Evolutionary conservation across 1,140 invertebrate species (phyloP).

Genomic region (Pantala flavescens): DNA sequence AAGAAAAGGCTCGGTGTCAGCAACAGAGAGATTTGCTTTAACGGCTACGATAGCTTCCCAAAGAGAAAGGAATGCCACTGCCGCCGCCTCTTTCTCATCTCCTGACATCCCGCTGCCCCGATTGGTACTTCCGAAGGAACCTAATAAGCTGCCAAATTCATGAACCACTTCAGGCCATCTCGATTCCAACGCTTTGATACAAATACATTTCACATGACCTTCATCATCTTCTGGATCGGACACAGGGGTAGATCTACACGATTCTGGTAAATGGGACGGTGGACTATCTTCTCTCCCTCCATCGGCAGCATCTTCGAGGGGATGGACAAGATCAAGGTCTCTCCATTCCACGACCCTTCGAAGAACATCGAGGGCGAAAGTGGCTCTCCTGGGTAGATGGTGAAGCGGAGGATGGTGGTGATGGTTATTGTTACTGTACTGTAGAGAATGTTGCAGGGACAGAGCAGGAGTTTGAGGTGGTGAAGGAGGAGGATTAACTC

Average conservation of each 20-base stretch:
- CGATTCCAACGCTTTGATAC: conserved; percentile 69
- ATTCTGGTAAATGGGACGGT: conserved; percentile 22
- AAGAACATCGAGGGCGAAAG: conserved; percentile 72
- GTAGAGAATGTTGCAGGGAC: conserved; percentile 43
- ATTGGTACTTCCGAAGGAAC: conserved; percentile 38
- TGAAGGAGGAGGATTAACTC: conserved; percentile 11
- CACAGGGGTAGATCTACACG: conserved; percentile 55
- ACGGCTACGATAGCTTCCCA: conserved; percentile 88
- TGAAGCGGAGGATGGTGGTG: conserved; percentile 4
- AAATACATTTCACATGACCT: conserved; percentile 64
- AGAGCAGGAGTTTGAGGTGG: conserved; percentile 25
- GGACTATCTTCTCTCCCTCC: conserved; percentile 24
- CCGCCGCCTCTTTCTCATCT: conserved; percentile 47
- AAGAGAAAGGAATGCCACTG: conserved; percentile 69
- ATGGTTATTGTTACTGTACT: conserved; percentile 20
- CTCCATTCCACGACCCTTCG: conserved; percentile 79
- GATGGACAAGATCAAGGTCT: conserved; percentile 62
- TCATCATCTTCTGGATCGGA: conserved; percentile 67
- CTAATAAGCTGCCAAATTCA: conserved; percentile 41
- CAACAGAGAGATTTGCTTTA: conserved; percentile 76
- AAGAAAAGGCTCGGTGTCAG: conserved; percentile 81
- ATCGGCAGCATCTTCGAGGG: conserved; percentile 54
- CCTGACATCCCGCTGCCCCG: conserved; percentile 42
- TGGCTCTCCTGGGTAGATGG: conserved; percentile 51
- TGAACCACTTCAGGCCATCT: conserved; percentile 68